Conservation (phyloP, 2,113 vertebrate genomes). For the Melanostigma gelatinosum region DNA sequence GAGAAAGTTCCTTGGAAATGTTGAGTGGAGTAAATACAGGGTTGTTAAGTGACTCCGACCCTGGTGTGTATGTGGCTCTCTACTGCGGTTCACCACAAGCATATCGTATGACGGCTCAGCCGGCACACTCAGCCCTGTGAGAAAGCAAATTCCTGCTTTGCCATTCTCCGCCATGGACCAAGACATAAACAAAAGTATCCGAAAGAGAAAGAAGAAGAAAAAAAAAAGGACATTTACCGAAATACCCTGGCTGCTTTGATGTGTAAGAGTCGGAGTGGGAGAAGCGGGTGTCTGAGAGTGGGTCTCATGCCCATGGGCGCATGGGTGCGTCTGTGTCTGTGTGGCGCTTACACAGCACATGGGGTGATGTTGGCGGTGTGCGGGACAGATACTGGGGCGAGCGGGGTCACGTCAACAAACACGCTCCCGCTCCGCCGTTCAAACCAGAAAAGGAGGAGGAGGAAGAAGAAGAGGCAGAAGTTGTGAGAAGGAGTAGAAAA, state of each 20-base stretch:
- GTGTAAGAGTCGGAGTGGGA: background rate
- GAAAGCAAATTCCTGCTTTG: constrained; percentile 47
- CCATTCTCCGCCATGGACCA: constrained; percentile 22
- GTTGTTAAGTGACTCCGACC: constrained; percentile 59
- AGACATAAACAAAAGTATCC: constrained; percentile 45
- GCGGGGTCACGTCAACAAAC: constrained; percentile 65
- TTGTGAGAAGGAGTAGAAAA: constrained; percentile 60
- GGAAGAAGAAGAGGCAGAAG: constrained; percentile 67
- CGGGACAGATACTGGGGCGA: constrained; percentile 62
- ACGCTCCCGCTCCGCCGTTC: constrained; percentile 64
- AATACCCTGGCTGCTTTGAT: constrained; percentile 20
- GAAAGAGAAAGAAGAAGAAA: background rate
- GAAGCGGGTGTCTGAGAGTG: constrained; percentile 2
- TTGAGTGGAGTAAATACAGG: constrained; percentile 54
- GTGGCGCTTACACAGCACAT: background rate
- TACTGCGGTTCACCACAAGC: constrained; percentile 78
- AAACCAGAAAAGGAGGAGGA: constrained; percentile 71
- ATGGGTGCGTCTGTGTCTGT: constrained; percentile 11
- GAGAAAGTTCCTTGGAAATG: constrained; percentile 41
- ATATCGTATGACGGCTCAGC: constrained; percentile 75
- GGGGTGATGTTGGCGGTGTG: constrained; percentile 30
- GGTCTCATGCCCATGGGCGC: no score
- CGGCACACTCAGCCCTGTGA: constrained; percentile 44
- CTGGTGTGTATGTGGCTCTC: constrained; percentile 51
- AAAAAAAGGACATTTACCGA: constrained; percentile 11